Evolutionary conservation across 2,888 invertebrate species (phyloP).

Genomic region (Rugalucina vietnamica): DNA sequence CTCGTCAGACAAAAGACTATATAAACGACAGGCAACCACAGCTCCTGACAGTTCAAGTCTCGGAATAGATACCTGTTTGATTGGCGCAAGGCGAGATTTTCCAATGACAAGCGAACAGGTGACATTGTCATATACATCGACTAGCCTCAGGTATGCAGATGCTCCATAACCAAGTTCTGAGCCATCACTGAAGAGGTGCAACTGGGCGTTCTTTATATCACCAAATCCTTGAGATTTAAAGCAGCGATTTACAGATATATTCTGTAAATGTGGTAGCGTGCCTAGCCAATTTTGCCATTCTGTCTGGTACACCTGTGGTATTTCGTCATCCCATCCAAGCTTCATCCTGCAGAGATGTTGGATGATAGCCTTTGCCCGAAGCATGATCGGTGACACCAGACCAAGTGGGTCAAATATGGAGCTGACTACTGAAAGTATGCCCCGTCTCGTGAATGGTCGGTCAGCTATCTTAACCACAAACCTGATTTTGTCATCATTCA

Average conservation of each 20-base stretch:
- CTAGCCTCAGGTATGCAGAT: conserved; percentile 41
- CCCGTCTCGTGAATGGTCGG: conserved; percentile 14
- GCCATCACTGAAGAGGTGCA: conserved; percentile 59
- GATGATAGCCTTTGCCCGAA: conserved; percentile 47
- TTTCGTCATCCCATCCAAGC: conserved; percentile 8
- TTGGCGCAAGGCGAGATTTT: conserved; percentile 43
- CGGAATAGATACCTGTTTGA: conserved; percentile 37
- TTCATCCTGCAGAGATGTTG: conserved; percentile 49
- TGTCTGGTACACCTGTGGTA: conserved; percentile 7
- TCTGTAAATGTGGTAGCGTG: conserved; percentile 1
- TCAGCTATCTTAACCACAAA: conserved; percentile 16
- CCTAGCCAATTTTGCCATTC: conserved; percentile 5
- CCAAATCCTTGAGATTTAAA: conserved; percentile 12
- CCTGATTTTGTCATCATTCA: neutral
- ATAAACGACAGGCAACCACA: conserved; percentile 24
- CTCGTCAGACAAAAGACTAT: conserved; percentile 16
- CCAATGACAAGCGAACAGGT: conserved; percentile 25
- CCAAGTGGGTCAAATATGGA: conserved; percentile 64
- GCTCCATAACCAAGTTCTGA: conserved; percentile 46
- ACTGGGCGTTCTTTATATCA: conserved; percentile 19
- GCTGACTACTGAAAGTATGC: conserved; percentile 53
- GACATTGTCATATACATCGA: conserved; percentile 20
- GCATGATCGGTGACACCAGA: conserved; percentile 46
- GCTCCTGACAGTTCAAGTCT: conserved; percentile 33
- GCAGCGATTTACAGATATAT: conserved; percentile 2